Base-by-base conservation (phyloP, 2,888 invertebrate genomes). In the Tupiocoris notatus region DNA sequence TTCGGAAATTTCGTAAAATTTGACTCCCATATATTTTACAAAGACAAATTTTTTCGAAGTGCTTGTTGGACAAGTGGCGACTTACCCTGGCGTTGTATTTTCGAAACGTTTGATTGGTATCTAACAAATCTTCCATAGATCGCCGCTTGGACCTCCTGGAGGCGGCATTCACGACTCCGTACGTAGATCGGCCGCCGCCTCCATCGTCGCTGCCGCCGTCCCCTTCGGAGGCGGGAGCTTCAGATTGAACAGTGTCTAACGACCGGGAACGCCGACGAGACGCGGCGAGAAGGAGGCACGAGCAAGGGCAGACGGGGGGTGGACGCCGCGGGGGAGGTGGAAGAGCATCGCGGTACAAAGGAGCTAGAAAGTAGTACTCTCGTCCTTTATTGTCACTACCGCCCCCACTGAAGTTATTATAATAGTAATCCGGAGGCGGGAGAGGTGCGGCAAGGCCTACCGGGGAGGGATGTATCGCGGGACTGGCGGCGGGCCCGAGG, bases 61-160 rank as follows among this genome's bases (percentile, higher is more conserved):
- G n/a, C n/a, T n/a, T n/a, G n/a, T n/a, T n/a, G n/a, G n/a, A n/a
- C n/a, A n/a, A n/a, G n/a, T n/a, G n/a, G n/a, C 20, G 22, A 67
- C 75, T 76, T 56, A 76, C 76, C 76, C 76, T n/a, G 1, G 56
- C 39, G 39, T 39, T 65, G 57, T 56, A 24, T 75, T 65, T 75
- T 21, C 65, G 64, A 12, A 62, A 22, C 9, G 57, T 68, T 23
- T 64, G 61, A 9, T 81, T 75, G 25, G 77, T 76, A 16, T 82
- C 88, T 79, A 88, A 81, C 79, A 91, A 85, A 84, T 91, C 90
- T 83, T 91, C 91, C 89, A 91, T 90, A 0, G 91, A 91, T 79
- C 90, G 87, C 62, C 91, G 86, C n/a, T 87, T 87, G n/a, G 70
- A 71, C 39, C 58, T 64, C 84, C 81, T 86, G 86, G 78, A 86